Evolutionary conservation across 37 sponge, comb jelly and placozoan species (phyloP).

Genomic region (Amphimedon queenslandica): DNA sequence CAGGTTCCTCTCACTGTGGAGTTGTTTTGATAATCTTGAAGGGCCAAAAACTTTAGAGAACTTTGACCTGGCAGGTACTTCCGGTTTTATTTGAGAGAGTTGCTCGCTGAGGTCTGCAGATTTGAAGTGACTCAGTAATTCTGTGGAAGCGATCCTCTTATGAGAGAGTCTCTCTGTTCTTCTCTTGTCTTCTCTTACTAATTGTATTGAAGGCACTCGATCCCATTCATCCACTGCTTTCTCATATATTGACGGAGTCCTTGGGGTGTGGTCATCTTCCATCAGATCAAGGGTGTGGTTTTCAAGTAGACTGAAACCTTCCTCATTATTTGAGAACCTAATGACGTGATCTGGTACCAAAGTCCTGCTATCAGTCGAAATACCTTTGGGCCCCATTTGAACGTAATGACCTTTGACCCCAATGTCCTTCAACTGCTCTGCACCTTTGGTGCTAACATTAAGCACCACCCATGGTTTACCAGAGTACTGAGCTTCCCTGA

Average conservation of each 20-base stretch:
- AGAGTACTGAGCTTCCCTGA: slow-evolving; percentile 33
- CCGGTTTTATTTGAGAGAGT: slow-evolving; percentile 22
- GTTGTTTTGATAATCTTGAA: slow-evolving; percentile 38
- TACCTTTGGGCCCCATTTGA: slow-evolving; percentile 9
- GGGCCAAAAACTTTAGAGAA: slow-evolving; percentile 16
- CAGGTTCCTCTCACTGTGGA: slow-evolving; percentile 62
- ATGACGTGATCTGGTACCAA: slow-evolving; percentile 28
- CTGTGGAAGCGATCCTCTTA: slow-evolving; percentile 42
- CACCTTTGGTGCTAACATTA: slow-evolving; percentile 46
- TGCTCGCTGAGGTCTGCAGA: slow-evolving; percentile 32
- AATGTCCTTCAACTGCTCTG: slow-evolving; percentile 40
- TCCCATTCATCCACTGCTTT: slow-evolving; percentile 46
- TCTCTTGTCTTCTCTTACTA: background rate
- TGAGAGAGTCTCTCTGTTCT: background rate
- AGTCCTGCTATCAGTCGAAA: background rate
- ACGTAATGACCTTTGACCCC: slow-evolving; percentile 31
- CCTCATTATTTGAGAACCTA: slow-evolving; percentile 12
- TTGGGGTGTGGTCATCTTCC: background rate
- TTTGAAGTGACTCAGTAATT: slow-evolving; percentile 57
- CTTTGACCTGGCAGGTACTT: slow-evolving; percentile 3
- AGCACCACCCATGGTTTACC: slow-evolving; percentile 58
- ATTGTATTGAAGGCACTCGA: slow-evolving; percentile 35
- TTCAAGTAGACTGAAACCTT: slow-evolving; percentile 23
- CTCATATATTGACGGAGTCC: slow-evolving; percentile 9
- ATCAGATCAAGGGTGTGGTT: slow-evolving; percentile 20